Evolutionary conservation across 2,113 vertebrate genomes (phyloP), one percentile per base, ranked within the genome.

Genomic region (Dendropsophus ebraccatus): DNA sequence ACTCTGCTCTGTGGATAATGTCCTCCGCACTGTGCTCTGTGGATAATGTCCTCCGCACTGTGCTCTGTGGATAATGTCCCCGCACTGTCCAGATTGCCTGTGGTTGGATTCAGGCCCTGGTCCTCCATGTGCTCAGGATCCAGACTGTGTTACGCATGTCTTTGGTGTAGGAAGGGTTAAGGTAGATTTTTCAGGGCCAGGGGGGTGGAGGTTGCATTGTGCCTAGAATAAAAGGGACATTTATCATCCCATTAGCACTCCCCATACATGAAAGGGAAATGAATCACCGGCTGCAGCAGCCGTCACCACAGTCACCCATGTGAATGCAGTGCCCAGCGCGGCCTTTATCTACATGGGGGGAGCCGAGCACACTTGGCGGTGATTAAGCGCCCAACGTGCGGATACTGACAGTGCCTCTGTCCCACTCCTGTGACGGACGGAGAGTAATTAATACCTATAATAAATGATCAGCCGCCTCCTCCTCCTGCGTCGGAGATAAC

Each of bases 221-320:
- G 65, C 65, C 30, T 35, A 92, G 93, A 92, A 92, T 96, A 95
- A 94, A 94, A 93, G 93, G 94, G 94, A 94, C 96, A 98, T 99
- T 97, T 95, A 98, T 99, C 97, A 97, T 97, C 96, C 96, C 93
- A 97, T 98, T 97, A 97, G 95, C 95, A 96, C 96, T 93, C 94
- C 93, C 95, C 94, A 69, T 93, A 92, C 95, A 94, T 95, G 97
- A 96, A 96, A 96, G 96, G 95, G 94, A 96, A 97, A 97, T 97
- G 96, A 99, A 99, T 98, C 94, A 97, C 95, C 96, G 93, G 95
- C 97, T 96, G 96, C 97, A 98, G 96, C 97, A 98, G 95, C 96
- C 97, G 97, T 99, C 98, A 99, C 97, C 98, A 97, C 98, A 98
- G 97, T 96, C 97, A 97, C 98, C 98, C 96, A 95, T 96, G 96